Evolutionary conservation across 2,113 vertebrate genomes (phyloP).

Genomic region (Daubentonia madagascariensis): DNA sequence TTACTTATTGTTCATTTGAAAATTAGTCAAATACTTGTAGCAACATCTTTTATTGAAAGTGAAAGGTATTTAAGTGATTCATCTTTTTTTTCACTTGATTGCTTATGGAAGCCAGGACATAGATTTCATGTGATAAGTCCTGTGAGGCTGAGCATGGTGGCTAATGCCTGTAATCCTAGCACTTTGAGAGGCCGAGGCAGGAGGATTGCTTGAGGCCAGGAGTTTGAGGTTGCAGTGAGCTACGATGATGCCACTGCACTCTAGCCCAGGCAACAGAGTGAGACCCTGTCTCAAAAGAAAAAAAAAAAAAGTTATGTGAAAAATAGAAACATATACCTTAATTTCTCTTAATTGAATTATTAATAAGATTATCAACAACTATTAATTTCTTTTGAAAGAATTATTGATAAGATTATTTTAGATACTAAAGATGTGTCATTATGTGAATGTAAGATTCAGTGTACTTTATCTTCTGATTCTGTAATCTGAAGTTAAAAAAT

Average conservation of each 20-base stretch:
- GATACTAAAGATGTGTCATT: background rate
- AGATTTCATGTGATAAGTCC: background rate
- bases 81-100: background rate
- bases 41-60: background rate
- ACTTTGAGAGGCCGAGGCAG: too few relatives aligned
- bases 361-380: background rate
- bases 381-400: background rate
- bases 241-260: too few relatives aligned
- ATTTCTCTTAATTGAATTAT: background rate
- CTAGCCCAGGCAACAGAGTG: too few relatives aligned
- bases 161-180: too few relatives aligned
- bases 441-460: background rate
- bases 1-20: background rate
- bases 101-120: background rate
- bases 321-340: background rate
- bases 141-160: background rate
- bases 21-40: background rate
- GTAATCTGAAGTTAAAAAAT: constrained; percentile 23
- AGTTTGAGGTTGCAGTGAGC: too few relatives aligned
- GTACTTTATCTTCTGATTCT: constrained; percentile 28
- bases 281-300: too few relatives aligned
- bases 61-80: background rate
- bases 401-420: constrained; percentile 8
- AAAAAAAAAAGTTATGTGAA: background rate
- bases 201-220: too few relatives aligned